A percentile compares a stretch with the other conserved stretches of the same genome.
Conservation (phyloP, 2,797 vertebrate species). For the Amphiprion clarkii region DNA sequence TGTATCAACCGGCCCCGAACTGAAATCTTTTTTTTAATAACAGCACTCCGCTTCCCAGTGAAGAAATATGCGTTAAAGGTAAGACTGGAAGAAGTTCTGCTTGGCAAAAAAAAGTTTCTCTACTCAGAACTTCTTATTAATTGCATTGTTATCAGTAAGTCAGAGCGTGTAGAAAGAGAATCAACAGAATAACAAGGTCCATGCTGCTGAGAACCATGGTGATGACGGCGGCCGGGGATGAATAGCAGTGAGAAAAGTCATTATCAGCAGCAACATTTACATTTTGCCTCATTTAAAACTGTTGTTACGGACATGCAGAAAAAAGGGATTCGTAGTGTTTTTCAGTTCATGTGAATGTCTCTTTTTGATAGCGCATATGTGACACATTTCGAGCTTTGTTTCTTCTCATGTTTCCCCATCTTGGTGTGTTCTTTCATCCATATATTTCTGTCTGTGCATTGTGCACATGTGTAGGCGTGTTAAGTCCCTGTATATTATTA, state of each 20-base stretch:
- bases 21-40: too few species aligned
- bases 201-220: conserved; percentile 23
- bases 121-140: conserved; percentile 40
- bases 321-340: neutral
- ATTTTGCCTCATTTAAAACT: conserved; percentile 39
- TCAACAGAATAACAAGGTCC: conserved; percentile 56
- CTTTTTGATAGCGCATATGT: too few species aligned
- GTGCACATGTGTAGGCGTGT: conserved; percentile 72
- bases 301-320: conserved; percentile 29
- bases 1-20: too few species aligned
- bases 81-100: neutral
- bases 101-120: conserved; percentile 6
- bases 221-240: conserved; percentile 23
- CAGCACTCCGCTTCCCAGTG: too few species aligned
- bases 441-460: conserved; percentile 49
- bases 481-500: conserved; percentile 82
- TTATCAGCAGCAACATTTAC: conserved; percentile 45
- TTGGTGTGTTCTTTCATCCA: conserved; percentile 17
- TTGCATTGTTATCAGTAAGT: conserved; percentile 57
- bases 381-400: conserved; percentile 2
- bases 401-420: conserved; percentile 33
- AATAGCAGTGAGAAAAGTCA: conserved; percentile 54
- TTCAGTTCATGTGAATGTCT: neutral
- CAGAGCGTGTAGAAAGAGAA: conserved; percentile 36
- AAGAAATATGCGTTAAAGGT: neutral